Evolutionary conservation across 2,888 invertebrate species (phyloP).

Genomic region (Ypsolopha scabrella): DNA sequence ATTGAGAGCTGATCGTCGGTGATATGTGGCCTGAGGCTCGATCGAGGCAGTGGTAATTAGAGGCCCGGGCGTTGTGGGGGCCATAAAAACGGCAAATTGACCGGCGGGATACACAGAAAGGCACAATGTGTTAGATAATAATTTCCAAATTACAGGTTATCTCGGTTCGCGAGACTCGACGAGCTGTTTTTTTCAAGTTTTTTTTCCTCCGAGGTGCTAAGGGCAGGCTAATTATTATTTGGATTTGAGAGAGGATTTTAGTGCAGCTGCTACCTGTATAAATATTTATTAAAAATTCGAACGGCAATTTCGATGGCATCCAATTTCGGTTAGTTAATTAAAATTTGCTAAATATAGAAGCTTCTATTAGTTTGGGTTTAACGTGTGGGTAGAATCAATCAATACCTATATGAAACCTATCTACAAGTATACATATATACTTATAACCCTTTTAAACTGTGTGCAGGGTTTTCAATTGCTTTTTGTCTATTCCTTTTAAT

Average conservation of each 20-base stretch:
- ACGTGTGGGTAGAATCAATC: too few relatives aligned
- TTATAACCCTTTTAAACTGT: too few relatives aligned
- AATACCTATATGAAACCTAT: too few relatives aligned
- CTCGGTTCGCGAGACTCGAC: slow-evolving; percentile 56
- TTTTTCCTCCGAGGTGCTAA: slow-evolving; percentile 61
- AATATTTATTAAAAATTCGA: slow-evolving; percentile 66
- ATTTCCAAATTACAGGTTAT: slow-evolving; percentile 70
- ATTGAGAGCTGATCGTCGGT: slow-evolving; percentile 10
- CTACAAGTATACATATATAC: too few relatives aligned
- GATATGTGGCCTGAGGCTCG: slow-evolving; percentile 51
- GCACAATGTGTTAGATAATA: slow-evolving; percentile 72
- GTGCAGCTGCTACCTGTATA: slow-evolving; percentile 70
- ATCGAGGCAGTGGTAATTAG: slow-evolving; percentile 68
- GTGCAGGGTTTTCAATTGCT: too few relatives aligned
- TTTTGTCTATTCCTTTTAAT: too few relatives aligned
- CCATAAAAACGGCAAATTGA: slow-evolving; percentile 71
- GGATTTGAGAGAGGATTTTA: slow-evolving; percentile 65
- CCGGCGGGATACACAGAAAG: slow-evolving; percentile 71
- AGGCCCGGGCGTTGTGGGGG: slow-evolving; percentile 66
- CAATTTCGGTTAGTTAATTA: slow-evolving; percentile 40
- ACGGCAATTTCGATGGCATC: slow-evolving; percentile 59
- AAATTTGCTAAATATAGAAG: slow-evolving; percentile 4
- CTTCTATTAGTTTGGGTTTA: too few relatives aligned
- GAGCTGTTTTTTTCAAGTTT: slow-evolving; percentile 48
- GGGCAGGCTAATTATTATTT: slow-evolving; percentile 70